phyloP scores from a whole-genome alignment of 2,888 invertebrate genomes.

The Noctua janthina region DNA sequence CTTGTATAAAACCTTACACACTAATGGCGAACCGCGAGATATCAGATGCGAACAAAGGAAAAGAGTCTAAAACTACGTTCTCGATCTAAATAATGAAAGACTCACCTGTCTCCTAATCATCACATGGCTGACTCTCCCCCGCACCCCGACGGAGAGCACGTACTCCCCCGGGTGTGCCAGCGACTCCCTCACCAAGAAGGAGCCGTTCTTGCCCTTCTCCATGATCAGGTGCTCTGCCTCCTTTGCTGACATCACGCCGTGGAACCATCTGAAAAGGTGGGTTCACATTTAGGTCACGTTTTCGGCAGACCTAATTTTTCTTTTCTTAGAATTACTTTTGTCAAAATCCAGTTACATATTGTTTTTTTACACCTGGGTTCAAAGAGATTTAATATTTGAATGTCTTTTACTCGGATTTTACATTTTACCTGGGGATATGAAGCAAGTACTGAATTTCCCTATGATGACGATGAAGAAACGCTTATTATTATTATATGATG shows the following conservation, averaged over 20 bases:
- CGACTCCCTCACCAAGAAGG: conserved; percentile 98
- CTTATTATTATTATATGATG: no score
- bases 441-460: no score
- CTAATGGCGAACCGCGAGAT: neutral
- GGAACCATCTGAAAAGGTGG: conserved; percentile 92
- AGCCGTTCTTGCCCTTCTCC: conserved; percentile 98
- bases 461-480: no score
- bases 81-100: neutral
- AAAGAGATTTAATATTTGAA: no score
- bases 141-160: conserved; percentile 97
- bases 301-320: neutral
- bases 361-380: no score
- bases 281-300: neutral
- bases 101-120: conserved; percentile 96
- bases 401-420: no score
- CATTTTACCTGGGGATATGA: no score
- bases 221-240: conserved; percentile 97
- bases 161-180: conserved; percentile 99
- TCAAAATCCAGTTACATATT: no score
- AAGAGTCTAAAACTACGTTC: neutral
- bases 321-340: no score
- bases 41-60: neutral
- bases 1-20: neutral
- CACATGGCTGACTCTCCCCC: conserved; percentile 98
- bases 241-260: conserved; percentile 97